phyloP scores from a whole-genome alignment of 2,797 vertebrate genomes.

The Cossypha polioptera region DNA sequence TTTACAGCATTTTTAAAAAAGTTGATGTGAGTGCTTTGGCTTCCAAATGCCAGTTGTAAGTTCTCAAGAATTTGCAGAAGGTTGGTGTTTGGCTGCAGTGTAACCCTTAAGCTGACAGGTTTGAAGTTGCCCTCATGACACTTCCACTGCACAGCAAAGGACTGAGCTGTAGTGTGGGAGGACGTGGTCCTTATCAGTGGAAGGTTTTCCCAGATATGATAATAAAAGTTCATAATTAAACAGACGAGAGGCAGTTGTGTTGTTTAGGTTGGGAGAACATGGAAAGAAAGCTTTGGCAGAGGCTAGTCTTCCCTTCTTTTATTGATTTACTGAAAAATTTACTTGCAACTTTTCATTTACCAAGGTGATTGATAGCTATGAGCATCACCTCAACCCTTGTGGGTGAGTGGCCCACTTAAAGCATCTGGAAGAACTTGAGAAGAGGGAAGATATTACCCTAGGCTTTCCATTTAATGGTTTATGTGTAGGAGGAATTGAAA shows the following conservation, averaged over 20 bases:
- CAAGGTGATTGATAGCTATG: background rate
- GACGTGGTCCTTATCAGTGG: background rate
- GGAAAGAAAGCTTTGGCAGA: background rate
- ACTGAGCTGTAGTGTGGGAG: background rate
- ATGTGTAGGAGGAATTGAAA: background rate
- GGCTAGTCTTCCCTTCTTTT: background rate
- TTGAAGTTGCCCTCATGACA: background rate
- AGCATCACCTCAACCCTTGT: background rate
- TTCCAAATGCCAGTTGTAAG: background rate
- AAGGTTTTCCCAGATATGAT: background rate
- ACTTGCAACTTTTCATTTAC: background rate
- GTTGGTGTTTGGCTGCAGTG: background rate
- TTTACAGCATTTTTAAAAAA: background rate
- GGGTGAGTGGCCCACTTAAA: background rate
- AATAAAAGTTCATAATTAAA: fast-evolving
- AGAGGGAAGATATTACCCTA: background rate
- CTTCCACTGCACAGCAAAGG: background rate
- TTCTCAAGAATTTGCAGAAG: background rate
- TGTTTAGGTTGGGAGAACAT: background rate
- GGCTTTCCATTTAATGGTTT: background rate
- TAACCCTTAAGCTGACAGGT: background rate
- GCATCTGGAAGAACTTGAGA: background rate
- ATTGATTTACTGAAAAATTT: background rate
- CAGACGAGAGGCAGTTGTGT: background rate
- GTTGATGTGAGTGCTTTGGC: background rate